Evolutionary conservation across 2,113 vertebrate genomes (phyloP), one percentile per base, ranked within the genome.

Genomic region (Gallinago paraguaiae): DNA sequence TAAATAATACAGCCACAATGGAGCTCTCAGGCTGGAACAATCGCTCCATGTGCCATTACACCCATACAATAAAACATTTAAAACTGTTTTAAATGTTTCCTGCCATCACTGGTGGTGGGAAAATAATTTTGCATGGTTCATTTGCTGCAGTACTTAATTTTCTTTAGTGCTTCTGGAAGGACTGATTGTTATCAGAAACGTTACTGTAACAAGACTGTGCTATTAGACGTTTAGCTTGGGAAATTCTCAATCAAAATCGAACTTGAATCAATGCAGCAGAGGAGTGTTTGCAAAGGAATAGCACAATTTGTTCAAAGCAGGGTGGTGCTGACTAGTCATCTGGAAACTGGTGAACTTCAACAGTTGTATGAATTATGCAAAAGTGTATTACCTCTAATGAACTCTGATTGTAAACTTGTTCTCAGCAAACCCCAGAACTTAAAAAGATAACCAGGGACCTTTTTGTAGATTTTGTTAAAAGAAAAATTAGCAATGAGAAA

Each of bases 111-210:
- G 61, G 17, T 77, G 61, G 82, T 92, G 25, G 46, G 6, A 90
- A 96, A 87, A 91, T 86, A 92, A 93, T 95, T 95, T 85, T 77
- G 30, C 68, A 75, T 65, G 78, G 82, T 88, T 97, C 93, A 91
- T 96, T 96, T 96, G 65, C 35, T 88, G 35, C 41, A 63, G 46
- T 72, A 84, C 50, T 96, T 94, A 59, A 37, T 96, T 95, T 92
- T 90, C 57, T 82, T 89, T 76, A 54, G 39, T 82, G 51, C 51
- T 70, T 94, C 45, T 90, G 60, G 51, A 90, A 93, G 76, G 71
- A 86, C 33, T 50, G 51, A 65, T 94, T 95, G 78, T 90, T 94
- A 68, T 74, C 23, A 86, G 64, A 92, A 89, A 67, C 93, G 91
- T 65, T 0, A 51, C 30, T 93, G 8, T 11, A 86, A 33, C 8